phyloP scores from a whole-genome alignment of 1,140 invertebrate genomes.

The Patella vulgata region DNA sequence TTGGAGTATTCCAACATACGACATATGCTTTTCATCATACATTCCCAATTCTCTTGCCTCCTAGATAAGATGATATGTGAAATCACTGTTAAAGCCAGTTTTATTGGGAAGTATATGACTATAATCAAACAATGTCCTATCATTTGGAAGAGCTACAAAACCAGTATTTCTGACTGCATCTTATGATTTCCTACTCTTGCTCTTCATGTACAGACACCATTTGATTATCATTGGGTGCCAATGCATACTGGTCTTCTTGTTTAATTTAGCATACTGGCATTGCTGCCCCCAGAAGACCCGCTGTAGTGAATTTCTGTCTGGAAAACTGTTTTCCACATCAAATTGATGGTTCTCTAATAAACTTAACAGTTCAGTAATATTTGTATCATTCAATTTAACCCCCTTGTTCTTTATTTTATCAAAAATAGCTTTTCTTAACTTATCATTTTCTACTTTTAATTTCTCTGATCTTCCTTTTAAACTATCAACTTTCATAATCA shows the following conservation, averaged over 20 bases:
- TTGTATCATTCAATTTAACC: no score
- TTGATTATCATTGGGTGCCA: no score
- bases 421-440: no score
- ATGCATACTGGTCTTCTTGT: conserved; percentile 22
- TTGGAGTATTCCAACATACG: conserved; percentile 5
- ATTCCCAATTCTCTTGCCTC: conserved; percentile 15
- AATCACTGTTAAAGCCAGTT: conserved; percentile 21
- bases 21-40: neutral
- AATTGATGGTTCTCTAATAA: no score
- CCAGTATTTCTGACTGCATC: conserved; percentile 29
- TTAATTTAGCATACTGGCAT: neutral
- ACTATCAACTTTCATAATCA: no score
- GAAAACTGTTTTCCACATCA: no score
- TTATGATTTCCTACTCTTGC: conserved; percentile 19
- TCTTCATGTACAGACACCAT: conserved; percentile 24
- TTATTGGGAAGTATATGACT: conserved; percentile 28
- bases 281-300: conserved; percentile 26
- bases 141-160: conserved; percentile 29
- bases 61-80: conserved; percentile 13
- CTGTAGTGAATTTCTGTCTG: no score
- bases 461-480: no score
- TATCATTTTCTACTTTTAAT: no score
- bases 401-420: no score
- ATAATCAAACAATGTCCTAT: conserved; percentile 33
- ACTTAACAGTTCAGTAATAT: no score